Evolutionary conservation across 2,113 vertebrate species (phyloP), one percentile per base, ranked within the genome.

Genomic region (Sardina pilchardus): DNA sequence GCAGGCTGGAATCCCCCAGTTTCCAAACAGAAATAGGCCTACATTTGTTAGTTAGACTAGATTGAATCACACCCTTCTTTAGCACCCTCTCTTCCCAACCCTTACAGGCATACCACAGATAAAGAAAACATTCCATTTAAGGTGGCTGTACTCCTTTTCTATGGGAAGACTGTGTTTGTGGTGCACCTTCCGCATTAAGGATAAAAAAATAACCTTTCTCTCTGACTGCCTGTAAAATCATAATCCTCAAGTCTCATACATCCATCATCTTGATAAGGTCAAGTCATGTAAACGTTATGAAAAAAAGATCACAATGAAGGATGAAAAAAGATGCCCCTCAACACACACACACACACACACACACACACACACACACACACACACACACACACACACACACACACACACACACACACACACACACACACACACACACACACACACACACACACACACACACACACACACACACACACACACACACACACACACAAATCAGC

Each of bases 201-300:
- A 56, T 5, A 56, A 19, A 56, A 56, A 56, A 56, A 4, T 1
- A 5, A 16, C 14, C 14, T n/a, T n/a, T n/a, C n/a, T n/a, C n/a
- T n/a, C n/a, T 56, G 14, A 56, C 16, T 14, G 53, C 53, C 53
- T 56, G 9, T 67, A 67, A 67, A 67, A 26, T 19, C 59, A 67
- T 26, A 67, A 26, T 67, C 21, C 9, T 26, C 12, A 56, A 26
- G 19, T 67, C 6, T 24, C 24, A n/a, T 7, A n/a, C 59, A 67
- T 67, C 59, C 59, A 26, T 67, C 59, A 67, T 67, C 2, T n/a
- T 67, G 59, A 67, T 67, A 67, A 67, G 59, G 59, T 67, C 59
- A 67, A 67, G 21, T 67, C 24, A 24, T 67, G 59, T 67, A 67
- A 19, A n/a, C 21, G 0, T 8, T 10, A 26, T 26, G 53, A 26